Percentiles rank a stretch among this genome's conserved stretches.
Conservation (phyloP, 2,113 vertebrate species). For the Cebus imitator region DNA sequence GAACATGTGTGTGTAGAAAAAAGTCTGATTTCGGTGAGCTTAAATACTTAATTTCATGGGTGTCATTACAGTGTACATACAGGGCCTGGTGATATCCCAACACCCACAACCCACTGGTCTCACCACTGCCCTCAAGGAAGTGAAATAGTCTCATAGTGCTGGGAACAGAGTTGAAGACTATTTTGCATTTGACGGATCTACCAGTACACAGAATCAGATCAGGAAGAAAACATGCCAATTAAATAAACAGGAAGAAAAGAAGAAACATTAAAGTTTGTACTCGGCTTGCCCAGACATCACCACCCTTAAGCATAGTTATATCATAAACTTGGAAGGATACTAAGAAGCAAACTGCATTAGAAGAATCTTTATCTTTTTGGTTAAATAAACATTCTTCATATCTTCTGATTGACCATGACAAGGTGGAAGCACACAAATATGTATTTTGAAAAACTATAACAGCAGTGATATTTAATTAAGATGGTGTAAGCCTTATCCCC, state of each 20-base stretch:
- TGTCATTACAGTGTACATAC: neutral
- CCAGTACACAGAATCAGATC: neutral
- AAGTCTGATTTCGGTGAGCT: neutral
- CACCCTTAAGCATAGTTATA: neutral
- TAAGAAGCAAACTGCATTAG: slow-evolving; percentile 33
- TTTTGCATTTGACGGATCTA: slow-evolving; percentile 22
- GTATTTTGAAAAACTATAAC: slow-evolving; percentile 10
- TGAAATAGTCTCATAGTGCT: neutral
- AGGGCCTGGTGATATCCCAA: neutral
- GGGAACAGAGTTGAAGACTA: slow-evolving; percentile 12
- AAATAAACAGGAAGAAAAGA: slow-evolving; percentile 21
- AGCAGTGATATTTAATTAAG: neutral
- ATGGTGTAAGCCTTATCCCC: neutral
- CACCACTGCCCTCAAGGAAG: neutral
- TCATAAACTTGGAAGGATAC: neutral
- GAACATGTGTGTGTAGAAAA: neutral
- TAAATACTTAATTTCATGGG: neutral
- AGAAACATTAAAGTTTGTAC: neutral
- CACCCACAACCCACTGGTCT: neutral
- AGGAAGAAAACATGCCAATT: neutral
- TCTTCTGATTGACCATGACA: slow-evolving; percentile 35
- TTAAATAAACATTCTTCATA: slow-evolving; percentile 10
- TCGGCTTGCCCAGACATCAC: neutral
- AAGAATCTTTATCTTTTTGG: neutral
- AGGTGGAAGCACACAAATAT: neutral